Conservation (phyloP, 2,113 vertebrate species). For the Nothocercus julius region DNA sequence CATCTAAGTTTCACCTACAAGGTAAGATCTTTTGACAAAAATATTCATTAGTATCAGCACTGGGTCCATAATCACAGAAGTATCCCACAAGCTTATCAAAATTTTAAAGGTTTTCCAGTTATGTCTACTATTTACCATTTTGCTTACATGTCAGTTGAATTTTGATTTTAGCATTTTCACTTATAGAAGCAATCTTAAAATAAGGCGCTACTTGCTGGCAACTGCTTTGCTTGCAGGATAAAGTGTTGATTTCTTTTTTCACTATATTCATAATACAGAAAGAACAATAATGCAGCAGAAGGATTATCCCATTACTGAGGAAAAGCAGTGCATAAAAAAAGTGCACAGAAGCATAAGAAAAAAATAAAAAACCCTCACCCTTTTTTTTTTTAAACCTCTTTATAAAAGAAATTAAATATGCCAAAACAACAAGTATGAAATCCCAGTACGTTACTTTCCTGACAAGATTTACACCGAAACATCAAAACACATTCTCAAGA, state of each 20-base stretch:
- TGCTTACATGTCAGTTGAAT: not conserved
- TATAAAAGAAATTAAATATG: not conserved
- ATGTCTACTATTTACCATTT: not conserved
- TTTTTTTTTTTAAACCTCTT: not conserved
- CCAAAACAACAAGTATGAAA: not conserved
- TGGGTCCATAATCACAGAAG: accelerated
- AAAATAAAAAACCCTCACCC: not conserved
- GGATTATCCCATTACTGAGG: not conserved
- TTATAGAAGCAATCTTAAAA: not conserved
- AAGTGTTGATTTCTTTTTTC: not conserved
- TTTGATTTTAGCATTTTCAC: not conserved
- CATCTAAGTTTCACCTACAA: not conserved
- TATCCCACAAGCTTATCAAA: not conserved
- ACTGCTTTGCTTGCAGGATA: not conserved
- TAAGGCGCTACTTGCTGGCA: not conserved
- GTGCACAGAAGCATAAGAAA: not conserved
- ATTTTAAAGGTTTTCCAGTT: not conserved
- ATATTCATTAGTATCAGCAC: not conserved
- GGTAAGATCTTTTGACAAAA: accelerated
- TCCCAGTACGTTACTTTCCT: not conserved
- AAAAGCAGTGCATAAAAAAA: not conserved
- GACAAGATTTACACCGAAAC: not conserved
- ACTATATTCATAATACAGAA: not conserved
- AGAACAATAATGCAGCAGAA: not conserved
- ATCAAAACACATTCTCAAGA: not conserved